These are phyloP conservation scores for Mamestra configurata DNA, from an alignment of 1,140 invertebrate genomes.

Conservation along the genomic window DNA sequence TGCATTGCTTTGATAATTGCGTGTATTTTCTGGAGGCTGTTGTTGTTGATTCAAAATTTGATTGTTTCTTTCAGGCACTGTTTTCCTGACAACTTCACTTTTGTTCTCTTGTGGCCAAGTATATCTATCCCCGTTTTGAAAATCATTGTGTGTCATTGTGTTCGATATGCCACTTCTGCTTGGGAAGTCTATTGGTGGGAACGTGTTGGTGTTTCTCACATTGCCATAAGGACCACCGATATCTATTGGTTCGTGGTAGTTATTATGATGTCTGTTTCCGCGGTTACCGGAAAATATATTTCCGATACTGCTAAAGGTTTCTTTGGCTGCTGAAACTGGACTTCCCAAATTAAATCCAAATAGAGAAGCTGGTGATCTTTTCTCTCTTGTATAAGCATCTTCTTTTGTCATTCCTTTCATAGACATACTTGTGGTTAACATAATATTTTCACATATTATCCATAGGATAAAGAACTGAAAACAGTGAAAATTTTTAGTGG, in stretches of 20 bases:
- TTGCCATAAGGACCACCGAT: background rate
- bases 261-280: background rate
- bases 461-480: constrained; percentile 2
- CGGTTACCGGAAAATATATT: constrained; percentile 7
- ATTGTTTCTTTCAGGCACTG: too few species aligned
- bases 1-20: background rate
- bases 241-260: background rate
- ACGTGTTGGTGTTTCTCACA: background rate
- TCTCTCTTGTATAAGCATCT: background rate
- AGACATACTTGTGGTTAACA: background rate
- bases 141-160: background rate
- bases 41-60: too few species aligned
- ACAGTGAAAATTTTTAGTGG: background rate
- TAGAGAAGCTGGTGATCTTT: constrained; percentile 20
- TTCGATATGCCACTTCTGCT: background rate
- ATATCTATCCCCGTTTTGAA: background rate
- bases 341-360: constrained; percentile 19
- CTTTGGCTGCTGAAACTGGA: background rate
- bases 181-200: background rate
- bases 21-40: too few species aligned
- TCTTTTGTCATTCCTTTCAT: background rate
- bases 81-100: background rate
- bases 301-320: background rate
- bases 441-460: constrained; percentile 5
- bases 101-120: background rate